Evolutionary conservation across 2,797 vertebrate species (phyloP).

Genomic region (Phoeniculus purpureus): DNA sequence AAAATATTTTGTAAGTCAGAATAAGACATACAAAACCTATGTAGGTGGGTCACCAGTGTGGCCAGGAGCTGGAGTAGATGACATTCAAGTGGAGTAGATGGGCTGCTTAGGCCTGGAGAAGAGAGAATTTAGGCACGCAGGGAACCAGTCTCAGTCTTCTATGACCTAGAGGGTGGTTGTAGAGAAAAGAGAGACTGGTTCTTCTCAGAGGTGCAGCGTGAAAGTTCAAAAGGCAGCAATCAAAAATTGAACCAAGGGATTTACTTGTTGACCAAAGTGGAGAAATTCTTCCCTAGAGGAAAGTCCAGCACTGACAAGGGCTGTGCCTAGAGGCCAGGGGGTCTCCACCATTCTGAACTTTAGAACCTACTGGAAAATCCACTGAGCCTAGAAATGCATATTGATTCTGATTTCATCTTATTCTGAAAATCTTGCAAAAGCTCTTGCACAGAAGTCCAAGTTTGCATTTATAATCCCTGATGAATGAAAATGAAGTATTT

Average conservation of each 20-base stretch:
- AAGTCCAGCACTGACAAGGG: neutral
- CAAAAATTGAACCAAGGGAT: neutral
- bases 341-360: neutral
- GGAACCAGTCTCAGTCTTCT: neutral
- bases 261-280: neutral
- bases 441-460: neutral
- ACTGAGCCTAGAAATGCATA: neutral
- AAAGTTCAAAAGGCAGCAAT: neutral
- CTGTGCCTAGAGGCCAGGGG: fast-evolving
- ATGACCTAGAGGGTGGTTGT: fast-evolving
- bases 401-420: neutral
- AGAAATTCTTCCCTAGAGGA: neutral
- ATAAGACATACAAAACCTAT: neutral
- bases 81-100: neutral
- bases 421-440: neutral
- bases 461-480: neutral
- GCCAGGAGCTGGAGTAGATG: neutral
- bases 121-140: neutral
- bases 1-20: neutral
- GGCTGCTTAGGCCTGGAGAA: neutral
- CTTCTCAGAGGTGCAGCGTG: neutral
- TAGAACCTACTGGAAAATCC: neutral
- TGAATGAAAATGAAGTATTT: neutral
- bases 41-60: neutral
- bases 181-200: neutral